phyloP scores from a whole-genome alignment of 2,888 invertebrate species.

The Bugulina stolonifera region DNA sequence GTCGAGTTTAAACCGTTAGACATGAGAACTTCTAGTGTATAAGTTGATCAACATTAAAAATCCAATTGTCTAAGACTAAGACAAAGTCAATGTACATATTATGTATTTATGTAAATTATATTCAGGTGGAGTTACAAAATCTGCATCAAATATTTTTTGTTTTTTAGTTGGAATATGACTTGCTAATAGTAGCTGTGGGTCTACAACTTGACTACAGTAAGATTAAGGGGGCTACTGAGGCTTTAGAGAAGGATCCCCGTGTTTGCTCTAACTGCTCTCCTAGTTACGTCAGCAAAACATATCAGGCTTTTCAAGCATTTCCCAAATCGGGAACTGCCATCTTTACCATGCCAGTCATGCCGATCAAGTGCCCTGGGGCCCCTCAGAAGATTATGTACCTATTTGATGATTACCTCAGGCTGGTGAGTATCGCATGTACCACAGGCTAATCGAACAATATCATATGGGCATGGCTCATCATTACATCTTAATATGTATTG shows the following conservation, averaged over 20 bases:
- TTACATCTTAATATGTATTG: no score
- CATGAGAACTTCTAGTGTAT: no score
- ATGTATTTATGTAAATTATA: no score
- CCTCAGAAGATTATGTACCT: conserved; percentile 95
- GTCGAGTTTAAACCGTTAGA: no score
- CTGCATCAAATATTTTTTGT: no score
- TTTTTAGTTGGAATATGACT: conserved; percentile 70
- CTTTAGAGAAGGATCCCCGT: conserved; percentile 62
- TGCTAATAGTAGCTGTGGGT: conserved; percentile 76
- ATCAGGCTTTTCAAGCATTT: conserved; percentile 64
- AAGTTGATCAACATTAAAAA: no score
- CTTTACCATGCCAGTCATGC: conserved; percentile 84
- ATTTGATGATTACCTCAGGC: conserved; percentile 75
- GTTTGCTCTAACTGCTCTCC: conserved; percentile 86
- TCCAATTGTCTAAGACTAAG: no score
- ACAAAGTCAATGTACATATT: no score
- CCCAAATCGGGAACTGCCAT: conserved; percentile 70
- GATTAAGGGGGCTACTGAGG: conserved; percentile 78
- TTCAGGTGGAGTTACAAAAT: no score
- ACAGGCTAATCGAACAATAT: no score
- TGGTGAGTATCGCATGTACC: no score
- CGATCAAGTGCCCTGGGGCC: conserved; percentile 95
- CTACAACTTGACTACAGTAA: conserved; percentile 71
- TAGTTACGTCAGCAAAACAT: conserved; percentile 73
- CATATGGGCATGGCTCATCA: no score